Evolutionary conservation across 2,888 invertebrate species (phyloP), one percentile per base, ranked within the genome.

Genomic region (Cheilosia vernalis): DNA sequence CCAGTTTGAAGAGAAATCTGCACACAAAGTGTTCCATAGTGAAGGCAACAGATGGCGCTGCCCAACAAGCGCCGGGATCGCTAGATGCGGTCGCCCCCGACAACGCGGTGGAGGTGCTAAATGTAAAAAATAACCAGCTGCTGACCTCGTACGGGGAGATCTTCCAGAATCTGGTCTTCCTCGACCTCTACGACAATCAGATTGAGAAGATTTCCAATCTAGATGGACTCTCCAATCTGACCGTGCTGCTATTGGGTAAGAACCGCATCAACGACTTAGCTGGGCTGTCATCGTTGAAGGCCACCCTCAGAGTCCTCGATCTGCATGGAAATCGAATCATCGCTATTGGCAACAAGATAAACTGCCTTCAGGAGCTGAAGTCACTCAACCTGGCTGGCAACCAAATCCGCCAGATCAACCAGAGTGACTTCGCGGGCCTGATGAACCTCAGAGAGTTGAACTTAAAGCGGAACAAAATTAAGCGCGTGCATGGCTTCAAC

Each of bases 171-270:
- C 93, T 98, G 78, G 98, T 98, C 19, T 98, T 98, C 91, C 94
- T 98, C 78, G 98, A 98, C 92, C 94, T 98, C 76, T 98, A 98
- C 90, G 97, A 98, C 92, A 98, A 98, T 92, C 97, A 98, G 92
- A 95, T 98, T 85, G 98, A 98, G 88, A 95, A 95, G 90, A 96
- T 98, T 83, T 94, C 95, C 74, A 96, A 95, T 73, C 93, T 98
- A 80, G 95, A 96, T 88, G 94, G 95, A 67, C 93, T 98, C 61
- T 95, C 95, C 86, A 96, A 96, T 89, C 93, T 98, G 64, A 93
- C 98, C 87, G 98, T 98, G 15, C 93, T 98, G 73, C 93, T 98
- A 86, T 94, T 98, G 90, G 98, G 98, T 1, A 98, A 98, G 93
- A 98, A 98, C 92, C 95, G 96, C 27, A 92, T 92, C 37, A 90